These are phyloP conservation scores for Drosophila erecta DNA, from an alignment of 1,140 invertebrate species.

Conservation along the genomic window DNA sequence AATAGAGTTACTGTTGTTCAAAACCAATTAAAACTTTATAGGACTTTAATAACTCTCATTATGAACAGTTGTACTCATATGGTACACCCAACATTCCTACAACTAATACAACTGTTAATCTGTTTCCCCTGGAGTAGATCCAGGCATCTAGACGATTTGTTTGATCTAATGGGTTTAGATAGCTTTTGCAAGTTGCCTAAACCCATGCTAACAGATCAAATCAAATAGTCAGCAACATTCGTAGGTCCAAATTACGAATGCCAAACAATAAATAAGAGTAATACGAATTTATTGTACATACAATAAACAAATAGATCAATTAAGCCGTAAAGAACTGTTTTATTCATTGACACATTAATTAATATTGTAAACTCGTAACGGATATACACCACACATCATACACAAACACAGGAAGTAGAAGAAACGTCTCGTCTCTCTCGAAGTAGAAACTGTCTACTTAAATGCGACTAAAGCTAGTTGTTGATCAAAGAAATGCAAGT, in stretches of 20 bases:
- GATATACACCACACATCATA: constrained; percentile 21
- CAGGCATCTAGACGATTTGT: constrained; percentile 17
- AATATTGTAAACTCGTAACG: constrained; percentile 5
- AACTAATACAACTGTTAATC: constrained; percentile 33
- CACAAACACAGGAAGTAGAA: constrained; percentile 1
- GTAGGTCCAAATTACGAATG: constrained; percentile 50
- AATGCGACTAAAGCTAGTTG: neutral
- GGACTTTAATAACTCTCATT: constrained; percentile 17
- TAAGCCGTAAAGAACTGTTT: constrained; percentile 56
- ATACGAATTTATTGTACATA: constrained; percentile 81
- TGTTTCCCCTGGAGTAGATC: constrained; percentile 32
- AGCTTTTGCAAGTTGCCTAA: constrained; percentile 3
- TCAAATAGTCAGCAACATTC: constrained; percentile 25
- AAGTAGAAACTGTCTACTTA: neutral
- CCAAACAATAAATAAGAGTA: constrained; percentile 72
- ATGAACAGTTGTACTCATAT: constrained; percentile 26
- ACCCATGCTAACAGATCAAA: constrained; percentile 13
- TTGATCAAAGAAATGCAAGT: neutral
- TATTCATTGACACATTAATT: constrained; percentile 26
- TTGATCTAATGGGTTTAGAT: neutral
- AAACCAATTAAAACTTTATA: constrained; percentile 13
- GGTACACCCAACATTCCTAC: constrained; percentile 29
- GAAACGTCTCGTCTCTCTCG: constrained; percentile 2
- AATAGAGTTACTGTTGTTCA: constrained; percentile 53
- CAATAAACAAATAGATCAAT: constrained; percentile 54